Evolutionary conservation across 2,888 invertebrate species (phyloP).

Genomic region (Arrhopalites spinosus): DNA sequence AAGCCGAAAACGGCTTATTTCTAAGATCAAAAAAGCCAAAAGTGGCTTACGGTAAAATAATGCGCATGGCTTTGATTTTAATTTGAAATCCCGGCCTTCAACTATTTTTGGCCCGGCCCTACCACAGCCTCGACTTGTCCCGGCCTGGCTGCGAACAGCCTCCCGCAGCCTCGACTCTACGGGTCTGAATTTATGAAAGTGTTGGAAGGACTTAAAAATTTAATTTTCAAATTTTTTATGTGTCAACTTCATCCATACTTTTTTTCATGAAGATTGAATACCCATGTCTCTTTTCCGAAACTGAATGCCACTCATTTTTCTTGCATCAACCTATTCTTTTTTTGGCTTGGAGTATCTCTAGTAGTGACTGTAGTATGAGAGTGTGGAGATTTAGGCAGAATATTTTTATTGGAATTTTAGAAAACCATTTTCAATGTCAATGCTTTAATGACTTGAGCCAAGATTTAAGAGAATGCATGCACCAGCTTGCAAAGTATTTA

Average conservation of each 20-base stretch:
- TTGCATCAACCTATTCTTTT: not conserved
- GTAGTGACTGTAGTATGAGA: not conserved
- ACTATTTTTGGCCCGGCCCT: too few species aligned
- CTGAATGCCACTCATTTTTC: not conserved
- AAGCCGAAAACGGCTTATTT: too few species aligned
- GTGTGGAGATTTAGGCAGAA: not conserved
- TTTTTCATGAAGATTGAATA: constrained; percentile 15
- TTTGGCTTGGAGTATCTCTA: not conserved
- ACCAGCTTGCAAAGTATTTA: too few species aligned
- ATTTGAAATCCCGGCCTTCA: too few species aligned
- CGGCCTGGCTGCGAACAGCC: too few species aligned
- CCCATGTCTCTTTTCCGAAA: constrained; percentile 2
- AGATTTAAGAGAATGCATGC: too few species aligned
- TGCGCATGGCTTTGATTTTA: too few species aligned
- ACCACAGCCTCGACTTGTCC: too few species aligned
- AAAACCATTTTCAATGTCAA: not conserved
- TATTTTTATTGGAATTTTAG: not conserved
- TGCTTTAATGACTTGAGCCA: not conserved
- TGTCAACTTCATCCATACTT: constrained; percentile 18
- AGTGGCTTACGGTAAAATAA: too few species aligned
- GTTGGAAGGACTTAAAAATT: constrained; percentile 12
- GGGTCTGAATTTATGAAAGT: too few species aligned
- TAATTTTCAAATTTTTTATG: constrained; percentile 19
- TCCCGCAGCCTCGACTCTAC: too few species aligned
- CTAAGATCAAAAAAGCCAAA: too few species aligned